phyloP scores from a whole-genome alignment of 2,113 vertebrate genomes.

The Euleptes europaea region DNA sequence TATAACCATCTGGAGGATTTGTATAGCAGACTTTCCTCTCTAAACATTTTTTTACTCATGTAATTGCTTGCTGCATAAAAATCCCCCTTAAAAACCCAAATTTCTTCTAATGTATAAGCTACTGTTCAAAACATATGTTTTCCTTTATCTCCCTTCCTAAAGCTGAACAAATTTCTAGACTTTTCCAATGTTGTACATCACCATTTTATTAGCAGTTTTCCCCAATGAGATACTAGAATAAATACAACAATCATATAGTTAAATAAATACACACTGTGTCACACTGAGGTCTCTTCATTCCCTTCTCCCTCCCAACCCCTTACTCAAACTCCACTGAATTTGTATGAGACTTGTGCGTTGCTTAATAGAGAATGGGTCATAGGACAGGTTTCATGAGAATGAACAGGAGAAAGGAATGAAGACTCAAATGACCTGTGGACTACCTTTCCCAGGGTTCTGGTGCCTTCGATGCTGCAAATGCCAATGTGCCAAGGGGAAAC shows the following conservation, averaged over 20 bases:
- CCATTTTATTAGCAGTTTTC: neutral
- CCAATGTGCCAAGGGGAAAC: too few species aligned
- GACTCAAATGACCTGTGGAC: too few species aligned
- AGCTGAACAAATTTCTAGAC: slow-evolving; percentile 37
- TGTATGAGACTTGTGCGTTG: too few species aligned
- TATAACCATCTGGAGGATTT: slow-evolving; percentile 54
- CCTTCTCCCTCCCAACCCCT: too few species aligned
- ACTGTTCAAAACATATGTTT: slow-evolving; percentile 30
- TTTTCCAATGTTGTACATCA: slow-evolving; percentile 27
- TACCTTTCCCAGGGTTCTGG: too few species aligned
- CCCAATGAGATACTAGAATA: neutral
- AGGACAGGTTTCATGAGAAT: too few species aligned
- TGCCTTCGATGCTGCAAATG: too few species aligned
- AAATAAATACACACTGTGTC: too few species aligned
- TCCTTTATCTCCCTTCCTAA: neutral
- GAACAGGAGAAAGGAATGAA: too few species aligned
- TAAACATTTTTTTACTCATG: slow-evolving; percentile 55
- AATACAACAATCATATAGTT: slow-evolving; percentile 9
- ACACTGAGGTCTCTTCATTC: too few species aligned
- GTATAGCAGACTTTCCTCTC: slow-evolving; percentile 60
- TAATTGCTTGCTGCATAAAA: slow-evolving; percentile 42
- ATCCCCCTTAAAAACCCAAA: neutral
- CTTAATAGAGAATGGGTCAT: too few species aligned
- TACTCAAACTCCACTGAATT: too few species aligned
- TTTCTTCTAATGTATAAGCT: slow-evolving; percentile 34